Conservation (phyloP, 1,140 invertebrate species). For the Trinorchestia longiramus region DNA sequence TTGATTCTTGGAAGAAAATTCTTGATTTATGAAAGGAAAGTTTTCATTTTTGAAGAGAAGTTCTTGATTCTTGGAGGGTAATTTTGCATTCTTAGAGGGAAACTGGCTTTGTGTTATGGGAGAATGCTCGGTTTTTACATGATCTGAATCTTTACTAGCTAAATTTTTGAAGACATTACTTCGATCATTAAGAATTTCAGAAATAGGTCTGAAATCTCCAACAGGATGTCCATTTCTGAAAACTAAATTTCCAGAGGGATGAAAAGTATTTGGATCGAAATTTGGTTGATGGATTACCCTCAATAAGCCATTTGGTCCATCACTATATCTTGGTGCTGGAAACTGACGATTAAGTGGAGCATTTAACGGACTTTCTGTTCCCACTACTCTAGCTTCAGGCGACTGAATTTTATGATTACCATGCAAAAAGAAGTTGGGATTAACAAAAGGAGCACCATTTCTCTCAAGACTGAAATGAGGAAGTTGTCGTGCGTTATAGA, state of each 20-base stretch:
- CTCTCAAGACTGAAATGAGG: not conserved
- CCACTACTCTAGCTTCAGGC: not conserved
- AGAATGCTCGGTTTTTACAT: not conserved
- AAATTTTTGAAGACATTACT: not conserved
- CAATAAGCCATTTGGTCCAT: not conserved
- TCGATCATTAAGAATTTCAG: conserved; percentile 16
- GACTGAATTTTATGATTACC: not conserved
- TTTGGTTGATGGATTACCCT: not conserved
- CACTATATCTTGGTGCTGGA: not conserved
- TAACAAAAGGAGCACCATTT: not conserved
- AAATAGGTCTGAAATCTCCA: conserved; percentile 3
- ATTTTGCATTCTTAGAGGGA: not conserved
- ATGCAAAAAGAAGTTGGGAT: not conserved
- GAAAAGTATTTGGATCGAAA: not conserved
- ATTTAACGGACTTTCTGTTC: not conserved
- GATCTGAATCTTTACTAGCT: not conserved
- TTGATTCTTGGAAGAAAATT: too few relatives aligned
- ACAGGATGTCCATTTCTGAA: not conserved
- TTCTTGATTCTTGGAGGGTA: too few relatives aligned
- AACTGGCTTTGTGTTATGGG: not conserved
- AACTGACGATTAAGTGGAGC: not conserved
- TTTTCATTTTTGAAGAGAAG: too few relatives aligned
- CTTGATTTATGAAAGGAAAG: too few relatives aligned
- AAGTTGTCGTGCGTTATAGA: not conserved
- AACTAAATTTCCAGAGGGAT: not conserved